A percentile compares a stretch with the other conserved stretches of the same genome.
Evolutionary conservation across 2,888 invertebrate species (phyloP).

Genomic region (Smittia sp.): DNA sequence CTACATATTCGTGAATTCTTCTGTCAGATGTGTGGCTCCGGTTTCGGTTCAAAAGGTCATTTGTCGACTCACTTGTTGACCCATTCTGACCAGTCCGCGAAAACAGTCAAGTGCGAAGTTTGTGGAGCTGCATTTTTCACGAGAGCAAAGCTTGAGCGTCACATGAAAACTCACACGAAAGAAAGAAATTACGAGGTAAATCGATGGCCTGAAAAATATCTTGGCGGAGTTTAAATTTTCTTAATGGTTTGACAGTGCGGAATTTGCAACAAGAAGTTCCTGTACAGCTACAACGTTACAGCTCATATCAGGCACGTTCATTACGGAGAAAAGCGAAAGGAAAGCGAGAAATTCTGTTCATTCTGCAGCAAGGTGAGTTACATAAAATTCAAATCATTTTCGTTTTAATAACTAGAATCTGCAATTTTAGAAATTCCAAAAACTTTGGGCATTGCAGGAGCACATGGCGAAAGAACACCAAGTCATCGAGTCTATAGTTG

Average conservation of each 20-base stretch:
- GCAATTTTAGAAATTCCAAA: slow-evolving; percentile 26
- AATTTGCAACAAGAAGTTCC: slow-evolving; percentile 10
- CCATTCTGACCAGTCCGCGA: not conserved
- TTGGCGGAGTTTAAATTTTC: not conserved
- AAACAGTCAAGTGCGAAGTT: not conserved
- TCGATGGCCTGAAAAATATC: too few relatives aligned
- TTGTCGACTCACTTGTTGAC: slow-evolving; percentile 9
- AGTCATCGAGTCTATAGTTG: not conserved
- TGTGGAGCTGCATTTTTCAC: not conserved
- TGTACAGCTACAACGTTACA: slow-evolving; percentile 22
- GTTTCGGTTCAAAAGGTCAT: slow-evolving; percentile 25
- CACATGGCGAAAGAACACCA: slow-evolving; percentile 11
- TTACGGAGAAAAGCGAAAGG: not conserved
- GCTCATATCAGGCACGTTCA: slow-evolving; percentile 33
- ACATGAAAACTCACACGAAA: slow-evolving; percentile 36
- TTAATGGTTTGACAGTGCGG: not conserved
- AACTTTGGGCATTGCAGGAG: not conserved
- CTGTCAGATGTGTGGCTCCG: not conserved
- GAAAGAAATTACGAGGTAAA: slow-evolving; percentile 25
- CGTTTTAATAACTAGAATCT: not conserved
- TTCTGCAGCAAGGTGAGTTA: not conserved
- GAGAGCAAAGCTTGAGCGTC: slow-evolving; percentile 32
- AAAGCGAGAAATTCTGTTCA: not conserved
- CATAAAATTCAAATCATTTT: not conserved
- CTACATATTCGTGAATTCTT: slow-evolving; percentile 21